Percentiles rank a stretch among this genome's conserved stretches.
phyloP scores from a whole-genome alignment of 2,888 invertebrate species.

The Heliconius ismenius region DNA sequence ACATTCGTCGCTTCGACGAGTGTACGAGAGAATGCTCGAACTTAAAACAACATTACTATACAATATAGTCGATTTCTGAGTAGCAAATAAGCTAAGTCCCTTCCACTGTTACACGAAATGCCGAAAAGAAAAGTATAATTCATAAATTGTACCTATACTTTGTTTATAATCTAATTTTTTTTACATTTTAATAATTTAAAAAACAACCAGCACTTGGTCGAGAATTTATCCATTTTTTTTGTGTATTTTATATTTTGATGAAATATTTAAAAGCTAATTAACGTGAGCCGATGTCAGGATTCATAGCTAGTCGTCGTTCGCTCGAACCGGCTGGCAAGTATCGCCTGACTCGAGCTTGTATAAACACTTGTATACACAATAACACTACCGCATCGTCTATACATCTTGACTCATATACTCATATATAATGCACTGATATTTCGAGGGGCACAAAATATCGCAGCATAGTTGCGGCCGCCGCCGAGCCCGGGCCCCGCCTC shows the following conservation, averaged over 20 bases:
- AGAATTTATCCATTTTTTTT: conserved; percentile 81
- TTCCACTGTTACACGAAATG: conserved; percentile 77
- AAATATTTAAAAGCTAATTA: conserved; percentile 82
- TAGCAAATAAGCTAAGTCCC: conserved; percentile 65
- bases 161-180: conserved; percentile 82
- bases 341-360: conserved; percentile 74
- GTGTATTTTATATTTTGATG: conserved; percentile 82
- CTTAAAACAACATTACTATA: conserved; percentile 49
- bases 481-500: conserved; percentile 55
- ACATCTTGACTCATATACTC: conserved; percentile 78
- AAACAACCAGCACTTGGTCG: conserved; percentile 82
- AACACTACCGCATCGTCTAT: conserved; percentile 75
- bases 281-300: conserved; percentile 83
- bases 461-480: conserved; percentile 73
- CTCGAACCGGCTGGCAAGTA: conserved; percentile 75
- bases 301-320: conserved; percentile 82
- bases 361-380: conserved; percentile 77
- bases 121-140: conserved; percentile 81
- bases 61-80: conserved; percentile 59
- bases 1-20: conserved; percentile 58
- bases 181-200: conserved; percentile 82
- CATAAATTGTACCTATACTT: conserved; percentile 82
- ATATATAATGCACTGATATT: conserved; percentile 77
- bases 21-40: conserved; percentile 49
- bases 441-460: conserved; percentile 80